These are phyloP conservation scores for Philopotamus ludificatus DNA, from an alignment of 1,140 invertebrate species.

Conservation along the genomic window DNA sequence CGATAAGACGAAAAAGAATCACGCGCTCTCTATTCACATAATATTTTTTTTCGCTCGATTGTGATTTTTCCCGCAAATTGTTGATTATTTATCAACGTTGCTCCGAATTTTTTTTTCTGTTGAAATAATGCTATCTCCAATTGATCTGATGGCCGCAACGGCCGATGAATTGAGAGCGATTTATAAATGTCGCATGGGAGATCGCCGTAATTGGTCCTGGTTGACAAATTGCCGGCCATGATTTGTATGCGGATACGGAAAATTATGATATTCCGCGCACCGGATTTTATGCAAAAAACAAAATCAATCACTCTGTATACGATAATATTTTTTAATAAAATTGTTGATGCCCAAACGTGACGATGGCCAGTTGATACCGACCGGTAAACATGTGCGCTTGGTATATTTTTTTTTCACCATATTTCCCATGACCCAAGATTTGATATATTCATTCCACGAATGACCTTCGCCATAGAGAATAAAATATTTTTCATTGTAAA, in stretches of 20 bases:
- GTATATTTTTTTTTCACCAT: not conserved
- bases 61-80: not conserved
- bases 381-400: not conserved
- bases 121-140: not conserved
- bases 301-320: not conserved
- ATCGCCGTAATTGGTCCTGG: too few species aligned
- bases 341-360: not conserved
- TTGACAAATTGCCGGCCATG: not conserved
- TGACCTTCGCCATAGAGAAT: not conserved
- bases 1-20: constrained; percentile 9
- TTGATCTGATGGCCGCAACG: not conserved
- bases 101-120: not conserved
- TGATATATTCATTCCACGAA: not conserved
- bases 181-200: not conserved
- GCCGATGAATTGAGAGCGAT: not conserved
- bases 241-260: too few species aligned
- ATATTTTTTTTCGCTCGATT: not conserved
- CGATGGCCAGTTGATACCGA: not conserved
- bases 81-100: not conserved
- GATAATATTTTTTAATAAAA: not conserved
- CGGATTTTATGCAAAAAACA: not conserved
- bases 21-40: not conserved
- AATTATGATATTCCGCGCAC: not conserved
- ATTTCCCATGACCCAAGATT: not conserved
- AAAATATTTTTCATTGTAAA: too few species aligned